These are phyloP conservation scores for Zoanthus sansibaricus DNA, from an alignment of 92 coral and sea anemone genomes.

Conservation along the genomic window DNA sequence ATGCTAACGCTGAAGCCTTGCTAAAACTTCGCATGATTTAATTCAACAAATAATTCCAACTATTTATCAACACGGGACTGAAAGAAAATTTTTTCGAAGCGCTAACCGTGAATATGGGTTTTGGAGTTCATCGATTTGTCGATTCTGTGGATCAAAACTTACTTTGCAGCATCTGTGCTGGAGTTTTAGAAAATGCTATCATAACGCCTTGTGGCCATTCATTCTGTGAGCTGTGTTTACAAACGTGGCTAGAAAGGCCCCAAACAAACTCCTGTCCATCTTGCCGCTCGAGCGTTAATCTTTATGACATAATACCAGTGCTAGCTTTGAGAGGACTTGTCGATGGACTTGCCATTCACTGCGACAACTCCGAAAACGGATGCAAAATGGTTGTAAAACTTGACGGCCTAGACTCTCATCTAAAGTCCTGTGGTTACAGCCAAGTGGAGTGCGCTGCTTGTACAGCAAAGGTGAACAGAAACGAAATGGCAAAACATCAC, in stretches of 20 bases:
- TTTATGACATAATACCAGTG: slow-evolving; percentile 82
- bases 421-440: slow-evolving; percentile 82
- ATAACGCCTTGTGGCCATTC: slow-evolving; percentile 98
- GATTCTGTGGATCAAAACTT: slow-evolving; percentile 91
- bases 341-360: slow-evolving; percentile 82
- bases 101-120: slow-evolving; percentile 78
- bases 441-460: slow-evolving; percentile 90
- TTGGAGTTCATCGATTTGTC: slow-evolving; percentile 84
- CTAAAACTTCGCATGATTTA: not conserved
- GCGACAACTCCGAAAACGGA: slow-evolving; percentile 91
- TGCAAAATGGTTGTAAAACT: slow-evolving; percentile 92
- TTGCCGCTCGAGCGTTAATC: slow-evolving; percentile 78
- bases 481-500: slow-evolving; percentile 82
- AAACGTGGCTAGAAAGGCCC: slow-evolving; percentile 93
- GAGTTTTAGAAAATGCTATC: slow-evolving; percentile 91
- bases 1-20: slow-evolving; percentile 25
- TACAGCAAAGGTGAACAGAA: slow-evolving; percentile 74
- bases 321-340: slow-evolving; percentile 94
- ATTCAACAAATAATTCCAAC: not conserved
- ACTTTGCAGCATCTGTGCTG: slow-evolving; percentile 95
- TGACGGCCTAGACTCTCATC: slow-evolving; percentile 76
- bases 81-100: not conserved
- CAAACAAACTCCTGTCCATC: slow-evolving; percentile 88
- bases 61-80: not conserved
- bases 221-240: slow-evolving; percentile 89